phyloP scores from a whole-genome alignment of 2,888 invertebrate genomes.

The Rotaria macrura region DNA sequence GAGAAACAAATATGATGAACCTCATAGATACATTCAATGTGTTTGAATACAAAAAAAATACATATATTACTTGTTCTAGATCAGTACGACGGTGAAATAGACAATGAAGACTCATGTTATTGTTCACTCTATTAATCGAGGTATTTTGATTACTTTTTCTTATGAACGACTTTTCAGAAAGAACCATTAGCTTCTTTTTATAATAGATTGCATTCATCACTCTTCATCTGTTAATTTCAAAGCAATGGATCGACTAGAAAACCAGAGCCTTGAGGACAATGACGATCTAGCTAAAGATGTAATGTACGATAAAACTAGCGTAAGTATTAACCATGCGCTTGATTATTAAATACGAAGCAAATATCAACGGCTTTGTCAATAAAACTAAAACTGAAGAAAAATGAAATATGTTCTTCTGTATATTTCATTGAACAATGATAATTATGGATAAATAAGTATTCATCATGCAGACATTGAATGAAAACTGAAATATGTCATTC shows the following conservation, averaged over 20 bases:
- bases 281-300: neutral
- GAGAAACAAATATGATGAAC: neutral
- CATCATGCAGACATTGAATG: neutral
- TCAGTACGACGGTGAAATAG: too few relatives aligned
- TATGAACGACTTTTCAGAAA: too few relatives aligned
- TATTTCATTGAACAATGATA: neutral
- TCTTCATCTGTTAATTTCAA: too few relatives aligned
- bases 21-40: neutral
- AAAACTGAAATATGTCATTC: neutral
- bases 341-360: neutral
- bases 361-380: neutral
- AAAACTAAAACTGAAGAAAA: neutral
- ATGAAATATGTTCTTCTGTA: neutral
- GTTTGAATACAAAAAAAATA: neutral
- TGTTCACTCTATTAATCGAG: neutral
- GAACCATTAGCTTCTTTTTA: too few relatives aligned
- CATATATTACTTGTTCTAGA: too few relatives aligned
- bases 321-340: neutral
- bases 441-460: neutral
- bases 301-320: neutral
- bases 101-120: neutral
- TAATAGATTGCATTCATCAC: neutral
- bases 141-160: neutral
- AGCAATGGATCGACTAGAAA: too few relatives aligned
- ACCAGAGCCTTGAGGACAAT: neutral